Conservation (phyloP, 2,797 vertebrate species). For the Hippoglossus hippoglossus region DNA sequence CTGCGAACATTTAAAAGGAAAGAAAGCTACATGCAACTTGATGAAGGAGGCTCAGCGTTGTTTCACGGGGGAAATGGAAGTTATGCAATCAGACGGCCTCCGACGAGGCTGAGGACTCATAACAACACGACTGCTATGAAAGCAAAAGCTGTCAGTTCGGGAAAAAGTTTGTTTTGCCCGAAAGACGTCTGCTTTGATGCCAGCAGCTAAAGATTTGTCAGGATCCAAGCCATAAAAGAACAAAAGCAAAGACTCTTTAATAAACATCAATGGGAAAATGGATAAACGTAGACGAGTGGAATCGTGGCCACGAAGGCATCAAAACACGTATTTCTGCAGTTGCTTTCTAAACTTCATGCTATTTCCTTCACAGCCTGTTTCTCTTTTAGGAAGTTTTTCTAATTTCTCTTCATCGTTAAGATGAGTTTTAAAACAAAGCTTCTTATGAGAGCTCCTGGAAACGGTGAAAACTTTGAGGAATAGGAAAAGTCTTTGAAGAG, state of each 20-base stretch:
- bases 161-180: neutral
- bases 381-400: neutral
- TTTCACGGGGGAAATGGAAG: conserved; percentile 23
- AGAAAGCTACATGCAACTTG: conserved; percentile 9
- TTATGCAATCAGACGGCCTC: conserved; percentile 32
- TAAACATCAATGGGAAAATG: conserved; percentile 1
- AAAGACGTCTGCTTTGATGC: neutral
- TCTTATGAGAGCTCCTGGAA: too few relatives aligned
- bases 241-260: conserved; percentile 3
- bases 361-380: neutral
- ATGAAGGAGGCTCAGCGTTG: conserved; percentile 26
- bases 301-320: conserved; percentile 15
- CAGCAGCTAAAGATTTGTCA: neutral
- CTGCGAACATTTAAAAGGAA: conserved; percentile 17
- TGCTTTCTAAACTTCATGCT: neutral
- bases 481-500: too few relatives aligned
- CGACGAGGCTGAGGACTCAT: conserved; percentile 5
- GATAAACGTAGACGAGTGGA: neutral
- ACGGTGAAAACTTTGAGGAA: too few relatives aligned
- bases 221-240: neutral
- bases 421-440: too few relatives aligned
- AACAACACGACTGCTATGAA: conserved; percentile 15
- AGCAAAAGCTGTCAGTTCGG: conserved; percentile 9
- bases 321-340: too few relatives aligned
- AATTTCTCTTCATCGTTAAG: too few relatives aligned